Base-by-base conservation (phyloP, 2,888 invertebrate species). In the Boloria euphrosyne region DNA sequence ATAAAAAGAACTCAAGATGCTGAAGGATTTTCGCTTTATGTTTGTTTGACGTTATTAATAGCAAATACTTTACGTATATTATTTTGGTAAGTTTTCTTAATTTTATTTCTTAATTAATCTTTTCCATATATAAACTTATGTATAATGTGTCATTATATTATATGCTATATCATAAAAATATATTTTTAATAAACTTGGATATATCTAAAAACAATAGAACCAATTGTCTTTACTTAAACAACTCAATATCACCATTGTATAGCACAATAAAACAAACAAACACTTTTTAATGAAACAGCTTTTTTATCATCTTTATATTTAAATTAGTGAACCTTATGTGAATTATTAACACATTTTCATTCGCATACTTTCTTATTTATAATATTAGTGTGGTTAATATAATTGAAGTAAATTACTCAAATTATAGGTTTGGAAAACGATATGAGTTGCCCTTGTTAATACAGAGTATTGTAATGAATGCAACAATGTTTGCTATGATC, bases 401-500 rank as follows among this genome's bases (percentile, higher is more conserved):
- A 3, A 22, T 22, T 10, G 7, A 59, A 38, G 7, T 17, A 59
- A 49, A 31, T 18, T 10, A 44, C 22, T 60, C 52, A 55, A 72
- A 47, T 93, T 94, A 52, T 89, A 99, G 99, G 99, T 99, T 99
- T 94, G 99, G 99, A 73, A 98, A 97, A 90, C 96, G 96, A 75
- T 99, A 97, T 93, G 99, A 99, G 92, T 93, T 97, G 82, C 99
- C 99, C 66, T 93, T 99, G 72, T 94, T 99, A 75, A 94, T 98
- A 70, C 99, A 99, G 93, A 99, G 99, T 92, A 94, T 99, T 82
- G 95, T 99, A 66, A 99, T 99, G 99, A 98, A 97, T 82, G 83
- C 96, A 66, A 96, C 98, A 74, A 99, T 99, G 99, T 95, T 98
- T 89, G 93, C 95, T 65, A 97, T 99, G 97, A 96, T 99, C 73